These are phyloP conservation scores for Cephus cinctus DNA, from an alignment of 1,140 invertebrate genomes.

Conservation along the genomic window DNA sequence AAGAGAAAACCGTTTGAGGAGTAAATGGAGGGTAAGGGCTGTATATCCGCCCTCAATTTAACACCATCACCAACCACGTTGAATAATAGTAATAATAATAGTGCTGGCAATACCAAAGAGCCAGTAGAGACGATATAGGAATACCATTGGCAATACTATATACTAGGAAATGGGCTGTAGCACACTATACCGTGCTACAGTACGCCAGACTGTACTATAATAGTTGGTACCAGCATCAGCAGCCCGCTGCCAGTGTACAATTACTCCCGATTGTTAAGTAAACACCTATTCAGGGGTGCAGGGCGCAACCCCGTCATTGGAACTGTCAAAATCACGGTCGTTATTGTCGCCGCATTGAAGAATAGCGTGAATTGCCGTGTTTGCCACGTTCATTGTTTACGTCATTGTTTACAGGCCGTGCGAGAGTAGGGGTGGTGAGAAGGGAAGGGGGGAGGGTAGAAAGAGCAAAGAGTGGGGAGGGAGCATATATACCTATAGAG, in stretches of 20 bases:
- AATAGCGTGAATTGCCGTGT: slow-evolving; percentile 5
- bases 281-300: background rate
- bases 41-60: too few species aligned
- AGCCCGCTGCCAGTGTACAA: background rate
- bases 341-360: background rate
- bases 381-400: background rate
- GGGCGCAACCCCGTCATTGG: background rate
- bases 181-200: background rate
- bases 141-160: background rate
- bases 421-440: background rate
- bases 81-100: background rate
- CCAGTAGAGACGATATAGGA: background rate
- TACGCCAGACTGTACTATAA: background rate
- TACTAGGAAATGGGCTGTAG: background rate
- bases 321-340: slow-evolving; percentile 5
- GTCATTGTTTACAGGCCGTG: background rate
- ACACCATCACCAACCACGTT: background rate
- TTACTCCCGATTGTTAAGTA: slow-evolving; percentile 3
- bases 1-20: too few species aligned
- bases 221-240: background rate
- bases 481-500: too few species aligned
- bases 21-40: too few species aligned
- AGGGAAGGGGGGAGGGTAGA: too few species aligned
- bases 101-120: background rate
- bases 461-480: background rate